Evolutionary conservation across 64 coral and sea anemone genomes (phyloP).

Genomic region (Astreopora myriophthalma): DNA sequence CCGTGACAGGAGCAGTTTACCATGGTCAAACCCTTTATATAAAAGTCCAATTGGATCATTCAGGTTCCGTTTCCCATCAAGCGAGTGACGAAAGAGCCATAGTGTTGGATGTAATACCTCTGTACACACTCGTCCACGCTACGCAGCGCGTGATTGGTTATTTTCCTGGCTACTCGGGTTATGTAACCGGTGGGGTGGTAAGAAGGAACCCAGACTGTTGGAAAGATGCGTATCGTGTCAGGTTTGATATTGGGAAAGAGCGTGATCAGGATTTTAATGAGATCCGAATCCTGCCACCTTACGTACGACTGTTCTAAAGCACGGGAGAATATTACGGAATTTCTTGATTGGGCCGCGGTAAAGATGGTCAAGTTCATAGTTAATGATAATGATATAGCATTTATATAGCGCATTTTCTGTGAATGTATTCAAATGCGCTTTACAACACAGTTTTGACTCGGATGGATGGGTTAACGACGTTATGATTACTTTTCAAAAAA

Average conservation of each 20-base stretch:
- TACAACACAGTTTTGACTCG: too few species aligned
- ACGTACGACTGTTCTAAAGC: background rate
- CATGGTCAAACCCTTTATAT: background rate
- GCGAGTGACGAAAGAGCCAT: constrained; percentile 19
- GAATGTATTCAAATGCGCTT: too few species aligned
- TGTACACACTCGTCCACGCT: constrained; percentile 8
- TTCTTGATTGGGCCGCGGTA: too few species aligned
- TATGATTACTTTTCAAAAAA: too few species aligned
- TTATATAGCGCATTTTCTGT: too few species aligned
- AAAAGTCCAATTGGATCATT: constrained; percentile 10
- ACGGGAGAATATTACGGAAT: too few species aligned
- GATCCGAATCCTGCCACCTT: background rate
- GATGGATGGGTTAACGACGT: too few species aligned
- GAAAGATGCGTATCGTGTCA: background rate
- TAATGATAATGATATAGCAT: too few species aligned
- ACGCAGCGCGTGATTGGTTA: constrained; percentile 39
- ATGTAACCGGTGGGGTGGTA: background rate
- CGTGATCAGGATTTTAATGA: constrained; percentile 16
- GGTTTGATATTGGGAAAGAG: background rate
- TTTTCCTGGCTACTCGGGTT: background rate
- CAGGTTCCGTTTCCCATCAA: background rate
- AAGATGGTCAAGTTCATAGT: too few species aligned
- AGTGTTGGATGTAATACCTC: background rate
- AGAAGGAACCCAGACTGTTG: background rate
- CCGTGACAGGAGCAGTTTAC: background rate